A percentile compares a stretch with the other conserved stretches of the same genome.
These are phyloP conservation scores for Cynocephalus volans DNA, from an alignment of 2,113 vertebrate species.

Conservation along the genomic window DNA sequence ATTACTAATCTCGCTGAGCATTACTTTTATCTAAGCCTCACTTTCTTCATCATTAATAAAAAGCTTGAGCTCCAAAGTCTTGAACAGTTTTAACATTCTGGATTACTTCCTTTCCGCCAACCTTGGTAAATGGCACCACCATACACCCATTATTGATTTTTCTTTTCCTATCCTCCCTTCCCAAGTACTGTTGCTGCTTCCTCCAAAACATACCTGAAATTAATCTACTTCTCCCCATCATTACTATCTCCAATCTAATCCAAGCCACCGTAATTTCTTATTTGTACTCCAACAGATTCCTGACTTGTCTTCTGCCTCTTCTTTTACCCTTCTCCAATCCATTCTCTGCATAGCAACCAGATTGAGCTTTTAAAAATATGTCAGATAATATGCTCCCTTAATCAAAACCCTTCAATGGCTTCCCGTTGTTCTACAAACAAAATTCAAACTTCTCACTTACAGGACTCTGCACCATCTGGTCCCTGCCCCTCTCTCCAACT, in stretches of 20 bases:
- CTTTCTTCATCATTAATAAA: slow-evolving; percentile 48
- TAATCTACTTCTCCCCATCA: not conserved
- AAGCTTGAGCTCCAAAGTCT: not conserved
- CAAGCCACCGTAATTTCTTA: slow-evolving; percentile 32
- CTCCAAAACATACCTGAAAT: not conserved
- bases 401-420: slow-evolving; percentile 3
- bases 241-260: not conserved
- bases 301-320: slow-evolving; percentile 40
- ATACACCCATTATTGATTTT: not conserved
- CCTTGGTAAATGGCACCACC: not conserved
- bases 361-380: not conserved
- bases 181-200: not conserved
- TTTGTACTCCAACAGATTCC: not conserved
- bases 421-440: slow-evolving; percentile 4
- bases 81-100: slow-evolving; percentile 22
- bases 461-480: not conserved
- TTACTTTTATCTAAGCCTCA: slow-evolving; percentile 25
- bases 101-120: slow-evolving; percentile 30
- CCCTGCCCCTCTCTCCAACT: not conserved
- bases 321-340: slow-evolving; percentile 21
- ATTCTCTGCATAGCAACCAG: not conserved
- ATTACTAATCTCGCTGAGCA: not conserved
- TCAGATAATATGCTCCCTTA: not conserved
- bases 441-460: slow-evolving; percentile 22
- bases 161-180: not conserved